Conservation (phyloP, 2,797 vertebrate genomes). For the Crenichthys baileyi region DNA sequence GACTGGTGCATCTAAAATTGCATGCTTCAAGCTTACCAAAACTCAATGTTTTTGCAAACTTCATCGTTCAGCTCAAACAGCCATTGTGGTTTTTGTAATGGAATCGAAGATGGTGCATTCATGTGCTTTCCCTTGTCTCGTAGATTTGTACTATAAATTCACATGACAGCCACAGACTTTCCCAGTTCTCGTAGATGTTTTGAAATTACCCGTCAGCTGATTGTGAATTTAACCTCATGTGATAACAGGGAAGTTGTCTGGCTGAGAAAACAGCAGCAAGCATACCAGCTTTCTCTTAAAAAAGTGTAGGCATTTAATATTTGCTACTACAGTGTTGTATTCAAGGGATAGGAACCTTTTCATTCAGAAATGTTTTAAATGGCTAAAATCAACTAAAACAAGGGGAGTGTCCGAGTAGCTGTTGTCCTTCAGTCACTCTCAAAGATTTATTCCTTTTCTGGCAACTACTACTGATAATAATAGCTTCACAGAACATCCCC, state of each 20-base stretch:
- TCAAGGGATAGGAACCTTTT: neutral
- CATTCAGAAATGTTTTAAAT: neutral
- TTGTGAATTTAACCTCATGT: too few relatives aligned
- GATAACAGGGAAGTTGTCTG: neutral
- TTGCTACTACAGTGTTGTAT: neutral
- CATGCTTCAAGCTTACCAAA: neutral
- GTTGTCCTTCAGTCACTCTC: neutral
- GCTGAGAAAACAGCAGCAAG: neutral
- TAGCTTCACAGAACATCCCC: neutral
- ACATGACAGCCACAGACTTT: too few relatives aligned
- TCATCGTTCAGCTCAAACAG: neutral
- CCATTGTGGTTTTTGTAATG: neutral
- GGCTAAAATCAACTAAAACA: neutral
- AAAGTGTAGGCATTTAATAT: neutral
- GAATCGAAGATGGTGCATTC: too few relatives aligned
- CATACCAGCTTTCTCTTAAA: neutral
- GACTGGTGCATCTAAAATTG: too few relatives aligned
- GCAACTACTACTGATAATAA: neutral
- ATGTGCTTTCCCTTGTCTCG: too few relatives aligned
- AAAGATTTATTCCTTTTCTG: neutral
- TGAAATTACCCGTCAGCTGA: neutral
- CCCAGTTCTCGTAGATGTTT: too few relatives aligned
- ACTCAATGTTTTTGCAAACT: neutral
- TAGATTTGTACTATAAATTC: too few relatives aligned
- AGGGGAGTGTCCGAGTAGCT: neutral